Conservation (phyloP, 30 jellyfish, hydroid and myxozoan species). For the Catostylus mosaicus region DNA sequence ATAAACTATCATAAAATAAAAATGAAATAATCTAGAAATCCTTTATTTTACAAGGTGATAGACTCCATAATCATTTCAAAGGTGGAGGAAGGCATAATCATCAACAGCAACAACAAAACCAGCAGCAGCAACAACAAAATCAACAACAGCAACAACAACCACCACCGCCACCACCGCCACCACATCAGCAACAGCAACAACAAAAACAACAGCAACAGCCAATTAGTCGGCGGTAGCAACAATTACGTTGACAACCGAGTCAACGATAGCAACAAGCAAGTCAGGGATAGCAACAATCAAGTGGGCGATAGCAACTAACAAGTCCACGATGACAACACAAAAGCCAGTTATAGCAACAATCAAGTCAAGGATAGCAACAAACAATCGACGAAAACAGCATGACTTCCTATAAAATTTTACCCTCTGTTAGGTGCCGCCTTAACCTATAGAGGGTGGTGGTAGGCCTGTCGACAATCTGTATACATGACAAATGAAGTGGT, state of each 20-base stretch:
- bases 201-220: conserved; percentile 14
- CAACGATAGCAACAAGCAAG: conserved; percentile 7
- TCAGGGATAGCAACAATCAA: conserved; percentile 17
- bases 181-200: conserved; percentile 21
- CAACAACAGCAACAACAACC: neutral
- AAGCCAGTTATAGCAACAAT: conserved; percentile 17
- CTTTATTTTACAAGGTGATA: no score
- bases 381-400: neutral
- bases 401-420: no score
- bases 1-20: no score
- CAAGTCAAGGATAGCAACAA: conserved; percentile 4
- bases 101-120: no score
- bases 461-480: no score
- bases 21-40: no score
- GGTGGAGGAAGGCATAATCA: no score
- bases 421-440: no score
- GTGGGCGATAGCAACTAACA: conserved; percentile 2
- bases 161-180: neutral
- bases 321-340: neutral
- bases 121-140: neutral
- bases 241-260: conserved; percentile 7
- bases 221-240: neutral
- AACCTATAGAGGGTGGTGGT: no score
- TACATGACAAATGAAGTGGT: no score
- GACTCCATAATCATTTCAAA: no score